A percentile compares a stretch with the other conserved stretches of the same genome.
Conservation (phyloP, 2,888 invertebrate genomes). For the Cantharis nigra region DNA sequence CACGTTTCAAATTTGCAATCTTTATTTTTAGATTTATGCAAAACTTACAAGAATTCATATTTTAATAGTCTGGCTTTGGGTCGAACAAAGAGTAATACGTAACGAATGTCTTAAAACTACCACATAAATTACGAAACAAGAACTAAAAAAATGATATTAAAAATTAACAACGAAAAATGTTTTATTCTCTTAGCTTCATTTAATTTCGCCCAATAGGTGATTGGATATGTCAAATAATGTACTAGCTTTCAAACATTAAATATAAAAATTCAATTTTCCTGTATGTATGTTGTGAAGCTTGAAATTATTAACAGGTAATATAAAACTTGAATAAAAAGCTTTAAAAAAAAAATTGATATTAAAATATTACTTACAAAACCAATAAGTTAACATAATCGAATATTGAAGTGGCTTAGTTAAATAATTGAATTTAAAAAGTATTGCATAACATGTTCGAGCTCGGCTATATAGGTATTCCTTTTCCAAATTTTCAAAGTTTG, state of each 20-base stretch:
- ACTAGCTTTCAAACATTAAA: not conserved
- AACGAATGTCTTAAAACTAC: not conserved
- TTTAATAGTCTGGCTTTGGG: not conserved
- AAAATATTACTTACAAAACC: not conserved
- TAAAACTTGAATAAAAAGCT: not conserved
- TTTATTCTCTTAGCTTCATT: not conserved
- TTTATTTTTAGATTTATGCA: constrained; percentile 7
- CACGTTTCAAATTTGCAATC: not conserved
- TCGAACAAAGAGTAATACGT: not conserved
- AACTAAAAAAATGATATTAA: not conserved
- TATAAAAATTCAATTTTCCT: not conserved
- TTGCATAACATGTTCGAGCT: not conserved
- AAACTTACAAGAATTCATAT: not conserved
- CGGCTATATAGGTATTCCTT: not conserved
- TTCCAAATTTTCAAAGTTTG: not conserved
- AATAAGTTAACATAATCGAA: not conserved
- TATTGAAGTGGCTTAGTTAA: not conserved
- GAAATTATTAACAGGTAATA: not conserved
- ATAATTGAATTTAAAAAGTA: not conserved
- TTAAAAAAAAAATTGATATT: not conserved
- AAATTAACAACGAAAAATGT: not conserved
- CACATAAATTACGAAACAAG: not conserved
- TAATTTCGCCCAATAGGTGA: not conserved
- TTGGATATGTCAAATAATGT: not conserved
- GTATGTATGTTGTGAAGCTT: not conserved